Evolutionary conservation across 2,113 vertebrate species (phyloP).

Genomic region (Nymphicus hollandicus): DNA sequence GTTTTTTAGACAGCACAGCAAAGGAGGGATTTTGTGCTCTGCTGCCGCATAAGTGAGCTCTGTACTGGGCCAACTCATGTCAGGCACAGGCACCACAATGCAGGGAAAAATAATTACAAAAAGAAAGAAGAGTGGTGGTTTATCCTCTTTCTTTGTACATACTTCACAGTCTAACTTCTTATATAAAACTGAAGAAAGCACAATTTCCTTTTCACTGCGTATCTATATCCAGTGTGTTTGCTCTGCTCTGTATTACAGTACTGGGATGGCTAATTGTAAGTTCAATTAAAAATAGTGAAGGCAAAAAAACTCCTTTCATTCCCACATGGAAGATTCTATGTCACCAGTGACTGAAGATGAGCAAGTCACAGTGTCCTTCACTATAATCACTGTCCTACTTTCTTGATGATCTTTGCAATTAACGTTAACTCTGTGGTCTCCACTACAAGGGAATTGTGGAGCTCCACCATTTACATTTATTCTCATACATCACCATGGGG

Average conservation of each 20-base stretch:
- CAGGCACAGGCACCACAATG: neutral
- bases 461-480: neutral
- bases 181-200: neutral
- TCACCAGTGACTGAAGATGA: neutral
- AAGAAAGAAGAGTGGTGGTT: neutral
- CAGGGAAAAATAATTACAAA: neutral
- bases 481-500: rapidly evolving
- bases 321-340: neutral
- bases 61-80: neutral
- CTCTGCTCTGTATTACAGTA: neutral
- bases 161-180: neutral
- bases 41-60: constrained; percentile 10
- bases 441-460: neutral
- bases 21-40: constrained; percentile 41
- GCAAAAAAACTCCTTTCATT: neutral
- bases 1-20: constrained; percentile 45
- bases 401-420: neutral
- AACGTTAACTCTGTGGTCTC: neutral
- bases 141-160: neutral
- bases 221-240: neutral
- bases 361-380: neutral
- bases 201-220: neutral
- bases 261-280: neutral
- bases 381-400: neutral
- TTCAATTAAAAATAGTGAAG: neutral